A percentile compares a stretch with the other conserved stretches of the same genome.
phyloP scores from a whole-genome alignment of 2,888 invertebrate genomes.

The Dicyrtomina minuta region DNA sequence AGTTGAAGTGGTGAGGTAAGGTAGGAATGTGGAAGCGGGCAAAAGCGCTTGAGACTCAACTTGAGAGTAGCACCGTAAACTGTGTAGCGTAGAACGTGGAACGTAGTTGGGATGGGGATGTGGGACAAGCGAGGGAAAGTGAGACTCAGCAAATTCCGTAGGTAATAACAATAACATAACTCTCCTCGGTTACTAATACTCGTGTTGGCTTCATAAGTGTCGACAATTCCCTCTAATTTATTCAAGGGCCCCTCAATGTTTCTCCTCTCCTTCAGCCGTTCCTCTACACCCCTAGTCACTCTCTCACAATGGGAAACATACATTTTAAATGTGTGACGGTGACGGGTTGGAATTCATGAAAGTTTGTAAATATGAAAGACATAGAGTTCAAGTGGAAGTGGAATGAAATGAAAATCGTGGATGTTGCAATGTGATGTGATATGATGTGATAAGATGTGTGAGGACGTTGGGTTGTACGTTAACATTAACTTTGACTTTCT shows the following conservation, averaged over 20 bases:
- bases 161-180: constrained; percentile 22
- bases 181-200: background rate
- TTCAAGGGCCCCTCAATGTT: background rate
- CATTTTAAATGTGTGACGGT: no score
- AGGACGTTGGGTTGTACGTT: no score
- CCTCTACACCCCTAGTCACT: background rate
- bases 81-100: no score
- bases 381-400: background rate
- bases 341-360: background rate
- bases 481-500: background rate
- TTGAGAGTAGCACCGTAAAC: no score
- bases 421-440: no score
- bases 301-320: background rate
- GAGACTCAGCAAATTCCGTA: background rate
- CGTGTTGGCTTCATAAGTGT: constrained; percentile 1
- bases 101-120: no score
- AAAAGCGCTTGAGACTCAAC: no score
- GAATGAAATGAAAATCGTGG: no score
- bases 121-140: background rate
- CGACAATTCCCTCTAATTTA: constrained; percentile 16
- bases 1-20: no score
- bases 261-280: background rate
- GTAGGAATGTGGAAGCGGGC: no score
- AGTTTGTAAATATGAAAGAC: background rate
- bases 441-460: no score